Conservation (phyloP, 23 tunicate species). For the Styela clava region DNA sequence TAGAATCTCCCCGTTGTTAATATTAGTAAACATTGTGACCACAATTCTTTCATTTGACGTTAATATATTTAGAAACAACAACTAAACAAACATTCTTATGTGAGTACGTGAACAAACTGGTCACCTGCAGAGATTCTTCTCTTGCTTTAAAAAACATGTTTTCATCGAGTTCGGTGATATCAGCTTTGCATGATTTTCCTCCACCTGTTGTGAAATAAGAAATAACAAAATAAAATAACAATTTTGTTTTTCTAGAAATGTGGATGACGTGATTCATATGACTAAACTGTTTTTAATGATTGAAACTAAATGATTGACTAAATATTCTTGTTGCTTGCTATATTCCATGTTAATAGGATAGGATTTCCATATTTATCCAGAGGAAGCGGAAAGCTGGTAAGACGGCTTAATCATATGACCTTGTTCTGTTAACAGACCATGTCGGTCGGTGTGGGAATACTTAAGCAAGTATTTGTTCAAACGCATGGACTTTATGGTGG, state of each 20-base stretch:
- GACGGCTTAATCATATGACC: no score
- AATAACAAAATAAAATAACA: background rate
- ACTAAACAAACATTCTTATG: background rate
- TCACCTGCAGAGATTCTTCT: constrained; percentile 86
- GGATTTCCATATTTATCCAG: no score
- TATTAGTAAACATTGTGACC: background rate
- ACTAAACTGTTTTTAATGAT: background rate
- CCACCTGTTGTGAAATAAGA: no score
- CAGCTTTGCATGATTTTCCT: constrained; percentile 65
- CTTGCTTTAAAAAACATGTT: constrained; percentile 78
- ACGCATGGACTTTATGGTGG: no score
- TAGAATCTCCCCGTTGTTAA: no score
- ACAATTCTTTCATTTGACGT: background rate
- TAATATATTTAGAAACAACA: background rate
- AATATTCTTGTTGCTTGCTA: no score
- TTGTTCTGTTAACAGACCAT: no score
- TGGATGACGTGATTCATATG: background rate
- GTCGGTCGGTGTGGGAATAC: no score
- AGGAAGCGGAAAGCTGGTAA: no score
- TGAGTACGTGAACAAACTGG: background rate
- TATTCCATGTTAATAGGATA: no score
- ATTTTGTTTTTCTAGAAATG: no score
- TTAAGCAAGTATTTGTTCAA: no score
- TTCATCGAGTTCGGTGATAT: constrained; percentile 80
- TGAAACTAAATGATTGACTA: background rate